Percentiles rank a stretch among this genome's conserved stretches.
These are phyloP conservation scores for Nyctalus aviator DNA, from an alignment of 2,797 vertebrate species.

Conservation along the genomic window DNA sequence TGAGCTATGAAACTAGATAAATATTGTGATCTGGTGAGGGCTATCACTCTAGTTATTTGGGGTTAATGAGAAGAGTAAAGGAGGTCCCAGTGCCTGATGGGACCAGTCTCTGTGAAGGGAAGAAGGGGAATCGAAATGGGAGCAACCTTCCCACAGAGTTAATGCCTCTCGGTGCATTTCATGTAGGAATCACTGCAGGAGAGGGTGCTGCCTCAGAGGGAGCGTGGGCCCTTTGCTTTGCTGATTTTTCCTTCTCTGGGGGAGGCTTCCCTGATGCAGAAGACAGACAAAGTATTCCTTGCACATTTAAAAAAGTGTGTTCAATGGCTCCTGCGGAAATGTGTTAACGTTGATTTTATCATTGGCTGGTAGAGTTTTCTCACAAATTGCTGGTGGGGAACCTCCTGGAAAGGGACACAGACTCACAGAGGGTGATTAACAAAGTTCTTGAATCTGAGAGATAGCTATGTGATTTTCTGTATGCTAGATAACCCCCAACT, in stretches of 20 bases:
- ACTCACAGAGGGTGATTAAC: background rate
- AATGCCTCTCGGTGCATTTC: background rate
- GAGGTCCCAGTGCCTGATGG: too few species aligned
- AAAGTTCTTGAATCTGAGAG: background rate
- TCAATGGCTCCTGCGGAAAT: background rate
- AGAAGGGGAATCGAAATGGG: background rate
- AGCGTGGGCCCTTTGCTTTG: background rate
- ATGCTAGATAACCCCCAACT: too few species aligned
- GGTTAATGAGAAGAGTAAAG: background rate
- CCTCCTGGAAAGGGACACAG: background rate
- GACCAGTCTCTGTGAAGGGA: background rate
- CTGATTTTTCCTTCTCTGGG: background rate
- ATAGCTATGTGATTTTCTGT: background rate
- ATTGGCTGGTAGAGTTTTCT: background rate
- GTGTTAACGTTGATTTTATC: background rate
- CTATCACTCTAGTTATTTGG: background rate
- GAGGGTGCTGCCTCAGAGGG: background rate
- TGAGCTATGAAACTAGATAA: background rate
- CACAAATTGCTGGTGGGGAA: background rate
- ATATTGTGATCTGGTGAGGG: background rate
- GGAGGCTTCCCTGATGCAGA: background rate
- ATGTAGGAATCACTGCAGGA: fast-evolving
- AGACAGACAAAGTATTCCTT: background rate
- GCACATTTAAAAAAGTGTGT: background rate
- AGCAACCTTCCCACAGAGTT: background rate